phyloP scores from a whole-genome alignment of 2,113 vertebrate genomes.

The Arvicanthis niloticus region DNA sequence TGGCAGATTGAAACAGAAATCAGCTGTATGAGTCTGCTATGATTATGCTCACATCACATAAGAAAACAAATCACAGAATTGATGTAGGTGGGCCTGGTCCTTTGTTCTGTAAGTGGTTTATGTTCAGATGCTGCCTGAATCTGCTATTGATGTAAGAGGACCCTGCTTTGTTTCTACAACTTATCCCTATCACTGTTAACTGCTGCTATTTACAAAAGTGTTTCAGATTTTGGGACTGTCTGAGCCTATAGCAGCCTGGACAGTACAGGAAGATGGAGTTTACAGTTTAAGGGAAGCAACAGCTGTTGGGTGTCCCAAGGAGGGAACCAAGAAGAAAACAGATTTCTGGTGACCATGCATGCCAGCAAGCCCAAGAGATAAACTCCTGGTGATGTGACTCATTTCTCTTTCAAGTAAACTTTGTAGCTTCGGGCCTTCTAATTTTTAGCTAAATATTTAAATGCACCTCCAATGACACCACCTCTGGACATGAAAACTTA shows the following conservation, averaged over 20 bases:
- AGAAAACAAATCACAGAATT: not conserved
- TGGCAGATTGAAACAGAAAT: not conserved
- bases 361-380: conserved; percentile 59
- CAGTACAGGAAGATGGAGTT: conserved; percentile 75
- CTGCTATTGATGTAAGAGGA: not conserved
- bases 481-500: conserved; percentile 35
- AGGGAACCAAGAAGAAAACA: conserved; percentile 51
- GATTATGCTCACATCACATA: not conserved
- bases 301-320: conserved; percentile 58
- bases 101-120: conserved; percentile 28
- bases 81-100: not conserved
- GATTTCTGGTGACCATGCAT: conserved; percentile 33
- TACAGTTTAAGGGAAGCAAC: conserved; percentile 53
- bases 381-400: conserved; percentile 61
- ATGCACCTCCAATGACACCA: conserved; percentile 49
- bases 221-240: conserved; percentile 33
- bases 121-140: not conserved
- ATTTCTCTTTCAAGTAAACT: conserved; percentile 74
- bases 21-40: not conserved
- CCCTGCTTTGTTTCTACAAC: not conserved
- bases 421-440: not conserved
- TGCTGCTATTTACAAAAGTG: conserved; percentile 9
- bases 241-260: conserved; percentile 7
- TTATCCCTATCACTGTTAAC: not conserved
- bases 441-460: conserved; percentile 78